Percentiles rank a stretch among this genome's conserved stretches.
These are phyloP conservation scores for Hybognathus amarus DNA, from an alignment of 2,797 vertebrate genomes.

Conservation along the genomic window DNA sequence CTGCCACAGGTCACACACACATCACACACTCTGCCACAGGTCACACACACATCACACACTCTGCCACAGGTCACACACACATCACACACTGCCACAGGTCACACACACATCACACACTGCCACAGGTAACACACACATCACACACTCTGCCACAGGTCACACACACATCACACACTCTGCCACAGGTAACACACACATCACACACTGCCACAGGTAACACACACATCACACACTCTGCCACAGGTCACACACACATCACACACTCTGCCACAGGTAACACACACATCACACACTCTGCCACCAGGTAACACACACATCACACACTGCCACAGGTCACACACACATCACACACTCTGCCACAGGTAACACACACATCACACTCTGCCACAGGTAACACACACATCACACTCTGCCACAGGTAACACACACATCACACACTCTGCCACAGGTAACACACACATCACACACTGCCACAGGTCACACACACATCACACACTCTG, in stretches of 20 bases:
- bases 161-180: conserved; percentile 78
- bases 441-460: conserved; percentile 72
- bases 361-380: too few relatives aligned
- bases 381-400: conserved; percentile 73
- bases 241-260: too few relatives aligned
- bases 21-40: conserved; percentile 83
- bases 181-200: conserved; percentile 58
- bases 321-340: conserved; percentile 77
- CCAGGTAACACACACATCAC: too few relatives aligned
- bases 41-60: too few relatives aligned
- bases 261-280: conserved; percentile 76
- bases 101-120: conserved; percentile 77
- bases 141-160: conserved; percentile 78
- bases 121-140: conserved; percentile 58
- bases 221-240: conserved; percentile 83
- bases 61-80: conserved; percentile 72
- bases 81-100: conserved; percentile 81
- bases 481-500: conserved; percentile 70
- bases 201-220: conserved; percentile 77
- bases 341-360: conserved; percentile 83
- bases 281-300: conserved; percentile 83
- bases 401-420: conserved; percentile 80
- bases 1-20: conserved; percentile 72
- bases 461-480: conserved; percentile 80
- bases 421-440: conserved; percentile 42